These are phyloP conservation scores for Macrostomum lignano DNA, from an alignment of 1,140 invertebrate species.

Conservation along the genomic window DNA sequence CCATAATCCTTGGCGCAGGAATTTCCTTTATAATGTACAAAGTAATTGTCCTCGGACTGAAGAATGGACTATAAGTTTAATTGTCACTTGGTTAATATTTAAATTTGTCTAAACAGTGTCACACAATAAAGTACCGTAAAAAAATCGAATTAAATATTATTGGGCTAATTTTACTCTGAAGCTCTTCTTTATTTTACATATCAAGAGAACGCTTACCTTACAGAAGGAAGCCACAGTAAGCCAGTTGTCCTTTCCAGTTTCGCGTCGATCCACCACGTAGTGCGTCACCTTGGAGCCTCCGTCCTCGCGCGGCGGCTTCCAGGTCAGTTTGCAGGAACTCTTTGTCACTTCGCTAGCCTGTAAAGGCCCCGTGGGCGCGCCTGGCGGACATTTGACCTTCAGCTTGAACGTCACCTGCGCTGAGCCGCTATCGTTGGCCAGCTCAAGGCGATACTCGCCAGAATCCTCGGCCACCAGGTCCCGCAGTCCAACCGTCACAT, in stretches of 20 bases:
- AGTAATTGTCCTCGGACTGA: too few relatives aligned
- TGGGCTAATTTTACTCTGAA: too few relatives aligned
- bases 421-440: constrained; percentile 66
- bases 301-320: constrained; percentile 66
- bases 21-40: too few relatives aligned
- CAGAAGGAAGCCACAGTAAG: constrained; percentile 17
- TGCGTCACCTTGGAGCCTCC: constrained; percentile 60
- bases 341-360: constrained; percentile 73
- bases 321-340: constrained; percentile 52
- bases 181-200: too few relatives aligned
- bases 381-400: constrained; percentile 52
- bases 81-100: too few relatives aligned
- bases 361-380: constrained; percentile 63
- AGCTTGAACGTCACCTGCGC: constrained; percentile 50
- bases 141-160: too few relatives aligned
- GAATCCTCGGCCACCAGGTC: constrained; percentile 16
- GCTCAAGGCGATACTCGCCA: constrained; percentile 40
- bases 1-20: too few relatives aligned
- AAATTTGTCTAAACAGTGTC: too few relatives aligned
- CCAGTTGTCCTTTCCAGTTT: constrained; percentile 25
- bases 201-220: too few relatives aligned
- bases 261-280: constrained; percentile 60
- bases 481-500: constrained; percentile 42
- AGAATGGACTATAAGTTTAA: too few relatives aligned
- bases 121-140: too few relatives aligned